These are phyloP conservation scores for Latrodectus geometricus DNA, from an alignment of 1,140 invertebrate species.

Conservation along the genomic window DNA sequence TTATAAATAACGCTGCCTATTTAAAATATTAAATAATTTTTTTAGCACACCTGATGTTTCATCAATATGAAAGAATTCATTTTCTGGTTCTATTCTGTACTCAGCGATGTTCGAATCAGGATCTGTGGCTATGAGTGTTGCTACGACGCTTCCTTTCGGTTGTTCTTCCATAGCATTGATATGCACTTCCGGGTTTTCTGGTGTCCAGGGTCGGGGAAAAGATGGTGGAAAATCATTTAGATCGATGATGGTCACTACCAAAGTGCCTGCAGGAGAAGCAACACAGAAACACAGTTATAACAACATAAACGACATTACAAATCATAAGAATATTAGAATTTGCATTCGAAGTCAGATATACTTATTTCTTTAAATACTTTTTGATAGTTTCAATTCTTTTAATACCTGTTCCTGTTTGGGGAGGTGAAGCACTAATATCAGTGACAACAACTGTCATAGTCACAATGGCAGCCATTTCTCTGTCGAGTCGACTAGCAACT, in stretches of 20 bases:
- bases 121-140: conserved; percentile 84
- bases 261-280: conserved; percentile 73
- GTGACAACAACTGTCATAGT: conserved; percentile 83
- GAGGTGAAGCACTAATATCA: conserved; percentile 79
- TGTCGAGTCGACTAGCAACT: conserved; percentile 76
- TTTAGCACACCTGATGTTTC: conserved; percentile 61
- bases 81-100: conserved; percentile 79
- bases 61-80: conserved; percentile 82
- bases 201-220: conserved; percentile 80
- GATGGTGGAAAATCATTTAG: conserved; percentile 77
- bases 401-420: conserved; percentile 82
- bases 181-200: conserved; percentile 76
- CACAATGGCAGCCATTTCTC: conserved; percentile 80
- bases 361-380: too few relatives aligned
- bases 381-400: not conserved
- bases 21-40: not conserved
- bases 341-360: too few relatives aligned
- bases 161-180: conserved; percentile 84
- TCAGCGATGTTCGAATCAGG: conserved; percentile 83
- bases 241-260: conserved; percentile 89
- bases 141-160: conserved; percentile 82
- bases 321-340: too few relatives aligned
- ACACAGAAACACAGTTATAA: not conserved
- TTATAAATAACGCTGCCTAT: too few relatives aligned
- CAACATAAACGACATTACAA: too few relatives aligned